phyloP scores from a whole-genome alignment of 2,888 invertebrate genomes.

The Drosophila nigricruria region DNA sequence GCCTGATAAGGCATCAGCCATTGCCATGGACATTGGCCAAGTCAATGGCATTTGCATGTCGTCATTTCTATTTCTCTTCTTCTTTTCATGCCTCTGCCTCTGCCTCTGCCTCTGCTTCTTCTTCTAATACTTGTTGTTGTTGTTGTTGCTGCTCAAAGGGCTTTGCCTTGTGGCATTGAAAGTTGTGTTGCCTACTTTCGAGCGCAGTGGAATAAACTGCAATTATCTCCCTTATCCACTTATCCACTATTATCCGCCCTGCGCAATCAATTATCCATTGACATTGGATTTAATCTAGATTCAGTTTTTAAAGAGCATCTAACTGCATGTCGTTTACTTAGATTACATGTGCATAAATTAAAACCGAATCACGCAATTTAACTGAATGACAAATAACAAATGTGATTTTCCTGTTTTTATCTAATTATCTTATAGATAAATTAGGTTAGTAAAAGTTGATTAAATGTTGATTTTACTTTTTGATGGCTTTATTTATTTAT shows the following conservation, averaged over 20 bases:
- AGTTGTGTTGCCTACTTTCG: slow-evolving; percentile 34
- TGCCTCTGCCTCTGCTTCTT: background rate
- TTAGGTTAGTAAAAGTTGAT: background rate
- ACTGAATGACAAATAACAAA: background rate
- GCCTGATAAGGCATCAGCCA: slow-evolving; percentile 65
- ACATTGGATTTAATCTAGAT: slow-evolving; percentile 12
- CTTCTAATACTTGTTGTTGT: slow-evolving; percentile 1
- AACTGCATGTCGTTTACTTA: slow-evolving; percentile 15
- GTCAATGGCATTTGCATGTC: slow-evolving; percentile 55
- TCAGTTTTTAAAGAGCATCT: background rate
- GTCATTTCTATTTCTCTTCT: slow-evolving; percentile 29
- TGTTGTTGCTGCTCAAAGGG: slow-evolving; percentile 45
- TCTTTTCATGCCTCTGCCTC: background rate
- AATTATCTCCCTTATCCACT: background rate
- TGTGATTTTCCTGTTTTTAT: background rate
- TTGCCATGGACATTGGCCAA: slow-evolving; percentile 51
- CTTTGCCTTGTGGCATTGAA: slow-evolving; percentile 17
- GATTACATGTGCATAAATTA: slow-evolving; percentile 7
- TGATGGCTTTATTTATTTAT: background rate
- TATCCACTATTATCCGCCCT: background rate
- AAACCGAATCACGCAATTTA: background rate
- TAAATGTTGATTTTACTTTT: background rate
- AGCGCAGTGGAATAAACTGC: slow-evolving; percentile 19
- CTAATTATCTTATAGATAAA: background rate
- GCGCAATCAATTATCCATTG: slow-evolving; percentile 2